Conservation (phyloP, 2,113 vertebrate genomes). For the Brachyistius frenatus region DNA sequence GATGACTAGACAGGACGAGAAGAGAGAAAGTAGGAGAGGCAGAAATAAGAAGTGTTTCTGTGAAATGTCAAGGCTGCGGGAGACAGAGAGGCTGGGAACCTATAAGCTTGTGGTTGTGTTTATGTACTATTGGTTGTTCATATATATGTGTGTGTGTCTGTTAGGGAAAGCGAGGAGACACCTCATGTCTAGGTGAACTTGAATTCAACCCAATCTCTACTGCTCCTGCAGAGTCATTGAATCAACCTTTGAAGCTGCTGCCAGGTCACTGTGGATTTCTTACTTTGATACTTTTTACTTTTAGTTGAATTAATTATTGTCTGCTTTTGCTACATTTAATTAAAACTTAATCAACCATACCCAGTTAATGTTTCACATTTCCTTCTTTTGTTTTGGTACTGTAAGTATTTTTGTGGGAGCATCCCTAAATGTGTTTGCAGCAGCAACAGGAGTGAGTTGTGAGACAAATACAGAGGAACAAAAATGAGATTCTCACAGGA, state of each 20-base stretch:
- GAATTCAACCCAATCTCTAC: conserved; percentile 29
- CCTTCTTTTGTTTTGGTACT: neutral
- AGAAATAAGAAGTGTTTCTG: conserved; percentile 21
- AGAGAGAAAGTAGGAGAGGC: neutral
- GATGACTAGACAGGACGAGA: neutral
- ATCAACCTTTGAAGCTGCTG: conserved; percentile 56
- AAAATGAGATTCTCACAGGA: neutral
- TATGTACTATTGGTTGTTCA: neutral
- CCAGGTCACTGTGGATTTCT: neutral
- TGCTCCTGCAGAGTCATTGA: conserved; percentile 43
- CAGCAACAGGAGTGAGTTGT: neutral
- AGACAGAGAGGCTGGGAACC: conserved; percentile 12
- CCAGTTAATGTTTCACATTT: neutral
- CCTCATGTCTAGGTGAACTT: conserved; percentile 46
- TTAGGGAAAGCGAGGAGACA: conserved; percentile 20
- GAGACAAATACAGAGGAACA: neutral
- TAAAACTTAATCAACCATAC: neutral
- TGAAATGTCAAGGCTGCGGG: conserved; percentile 8
- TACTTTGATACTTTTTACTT: neutral
- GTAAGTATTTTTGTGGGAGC: neutral
- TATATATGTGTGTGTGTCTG: neutral
- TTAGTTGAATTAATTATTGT: neutral
- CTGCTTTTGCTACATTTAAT: neutral
- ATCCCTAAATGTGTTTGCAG: neutral
- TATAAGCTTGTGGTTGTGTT: neutral